phyloP scores from a whole-genome alignment of 2,888 invertebrate species.

The Buathra laborator region DNA sequence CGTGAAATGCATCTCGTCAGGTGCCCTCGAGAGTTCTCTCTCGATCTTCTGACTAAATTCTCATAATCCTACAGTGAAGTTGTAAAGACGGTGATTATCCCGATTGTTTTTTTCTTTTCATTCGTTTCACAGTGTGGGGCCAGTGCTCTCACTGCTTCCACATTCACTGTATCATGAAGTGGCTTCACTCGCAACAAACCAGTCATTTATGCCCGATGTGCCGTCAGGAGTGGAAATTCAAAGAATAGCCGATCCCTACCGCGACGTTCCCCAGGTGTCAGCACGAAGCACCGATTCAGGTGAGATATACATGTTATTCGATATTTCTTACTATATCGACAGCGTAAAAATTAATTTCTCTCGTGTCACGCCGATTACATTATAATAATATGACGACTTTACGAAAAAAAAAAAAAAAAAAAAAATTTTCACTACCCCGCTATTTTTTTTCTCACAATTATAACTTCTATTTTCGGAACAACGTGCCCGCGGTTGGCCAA shows the following conservation, averaged over 20 bases:
- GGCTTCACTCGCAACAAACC: constrained; percentile 97
- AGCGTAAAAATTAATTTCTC: neutral
- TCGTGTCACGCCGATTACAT: constrained; percentile 12
- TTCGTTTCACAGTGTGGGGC: constrained; percentile 92
- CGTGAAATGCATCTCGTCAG: constrained; percentile 12
- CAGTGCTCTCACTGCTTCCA: constrained; percentile 99
- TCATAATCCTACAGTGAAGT: neutral
- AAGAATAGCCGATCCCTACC: constrained; percentile 86
- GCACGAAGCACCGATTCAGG: constrained; percentile 77
- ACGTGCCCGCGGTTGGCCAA: constrained; percentile 43
- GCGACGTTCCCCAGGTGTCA: constrained; percentile 80
- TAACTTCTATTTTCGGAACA: constrained; percentile 37
- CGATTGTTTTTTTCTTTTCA: constrained; percentile 50
- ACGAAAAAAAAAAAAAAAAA: neutral
- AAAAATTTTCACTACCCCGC: neutral
- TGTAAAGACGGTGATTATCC: constrained; percentile 26
- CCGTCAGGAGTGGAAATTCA: constrained; percentile 99
- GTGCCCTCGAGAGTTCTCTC: constrained; percentile 4
- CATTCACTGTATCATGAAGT: constrained; percentile 99
- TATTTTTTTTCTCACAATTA: neutral
- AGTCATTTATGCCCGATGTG: constrained; percentile 98
- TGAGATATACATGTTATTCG: constrained; percentile 58
- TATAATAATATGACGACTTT: neutral
- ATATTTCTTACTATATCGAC: neutral
- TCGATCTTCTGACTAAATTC: neutral